Evolutionary conservation across 2,113 vertebrate species (phyloP), one percentile per base, ranked within the genome.

Genomic region (Protobothrops mucrosquamatus): DNA sequence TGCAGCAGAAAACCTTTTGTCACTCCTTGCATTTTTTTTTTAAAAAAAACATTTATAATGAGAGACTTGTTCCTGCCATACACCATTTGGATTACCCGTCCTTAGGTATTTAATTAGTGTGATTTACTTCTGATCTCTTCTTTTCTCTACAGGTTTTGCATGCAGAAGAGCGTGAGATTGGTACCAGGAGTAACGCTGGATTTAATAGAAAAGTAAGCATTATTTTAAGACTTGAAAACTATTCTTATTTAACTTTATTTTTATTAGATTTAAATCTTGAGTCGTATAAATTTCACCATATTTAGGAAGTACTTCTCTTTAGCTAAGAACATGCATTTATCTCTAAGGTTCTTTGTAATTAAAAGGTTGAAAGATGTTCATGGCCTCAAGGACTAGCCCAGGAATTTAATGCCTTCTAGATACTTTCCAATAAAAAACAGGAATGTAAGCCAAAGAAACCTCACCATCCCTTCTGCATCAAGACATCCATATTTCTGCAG

Each of bases 131-230:
- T 89, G n/a, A 85, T 86, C 43, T 92, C 81, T 91, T 96, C 88
- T 93, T 94, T 94, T 95, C 95, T 92, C 91, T 90, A 0, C 97
- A 99, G 99, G 99, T 99, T 99, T 96, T 99, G 99, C 95, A 99
- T 99, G 99, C 99, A 99, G 98, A 99, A 99, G 96, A 99, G 99
- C 93, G 98, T 99, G 94, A 99, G 98, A 93, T 96, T 99, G 98
- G 99, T 99, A 96, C 99, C 99, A 24, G 99, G 99, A 95, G 99
- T 99, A 97, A 99, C 99, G 0, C 97, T 99, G 98, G 99, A 99
- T 97, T 98, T 99, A 94, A 99, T 99, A 93, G 99, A 99, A 96
- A 99, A 99, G 99, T 99, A 98, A 98, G 99, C 96, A 91, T 59
- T 29, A 91, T 48, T 92, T 89, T 59, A 1, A 29, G 0, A 26